A percentile compares a stretch with the other conserved stretches of the same genome.
Evolutionary conservation across 1,140 invertebrate species (phyloP).

Genomic region (Procambarus clarkii): DNA sequence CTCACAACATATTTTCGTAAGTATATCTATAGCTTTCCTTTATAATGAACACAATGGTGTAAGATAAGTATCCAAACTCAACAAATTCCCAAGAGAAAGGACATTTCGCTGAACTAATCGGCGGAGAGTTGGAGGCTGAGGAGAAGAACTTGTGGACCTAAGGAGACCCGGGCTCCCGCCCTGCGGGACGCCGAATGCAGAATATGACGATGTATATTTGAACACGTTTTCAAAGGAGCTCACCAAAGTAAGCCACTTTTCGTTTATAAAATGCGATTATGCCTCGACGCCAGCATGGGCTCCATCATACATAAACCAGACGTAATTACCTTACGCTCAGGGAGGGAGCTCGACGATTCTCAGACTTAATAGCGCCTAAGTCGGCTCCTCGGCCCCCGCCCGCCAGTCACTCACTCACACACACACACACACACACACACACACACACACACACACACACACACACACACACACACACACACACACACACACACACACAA

Average conservation of each 20-base stretch:
- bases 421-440: no score
- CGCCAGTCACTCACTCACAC: constrained; percentile 10
- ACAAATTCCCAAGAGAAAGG: no score
- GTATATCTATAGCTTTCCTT: no score
- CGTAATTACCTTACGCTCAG: constrained; percentile 51
- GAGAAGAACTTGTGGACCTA: no score
- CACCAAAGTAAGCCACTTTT: constrained; percentile 64
- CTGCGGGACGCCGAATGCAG: constrained; percentile 38
- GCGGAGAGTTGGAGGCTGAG: no score
- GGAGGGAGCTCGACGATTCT: constrained; percentile 35
- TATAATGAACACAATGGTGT: no score
- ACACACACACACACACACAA: no score
- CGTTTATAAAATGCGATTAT: constrained; percentile 64
- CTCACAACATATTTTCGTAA: no score
- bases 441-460: no score
- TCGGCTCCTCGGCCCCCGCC: constrained; percentile 25
- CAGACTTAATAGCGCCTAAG: constrained; percentile 49
- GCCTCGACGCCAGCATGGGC: constrained; percentile 32
- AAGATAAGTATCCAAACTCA: no score
- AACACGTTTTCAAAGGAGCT: constrained; percentile 66
- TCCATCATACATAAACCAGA: constrained; percentile 57
- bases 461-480: no score
- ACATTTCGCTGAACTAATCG: no score
- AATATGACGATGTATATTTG: constrained; percentile 64
- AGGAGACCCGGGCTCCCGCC: neutral